Percentiles rank a stretch among this genome's conserved stretches.
phyloP scores from a whole-genome alignment of 2,113 vertebrate genomes.

The Climacteris rufus region DNA sequence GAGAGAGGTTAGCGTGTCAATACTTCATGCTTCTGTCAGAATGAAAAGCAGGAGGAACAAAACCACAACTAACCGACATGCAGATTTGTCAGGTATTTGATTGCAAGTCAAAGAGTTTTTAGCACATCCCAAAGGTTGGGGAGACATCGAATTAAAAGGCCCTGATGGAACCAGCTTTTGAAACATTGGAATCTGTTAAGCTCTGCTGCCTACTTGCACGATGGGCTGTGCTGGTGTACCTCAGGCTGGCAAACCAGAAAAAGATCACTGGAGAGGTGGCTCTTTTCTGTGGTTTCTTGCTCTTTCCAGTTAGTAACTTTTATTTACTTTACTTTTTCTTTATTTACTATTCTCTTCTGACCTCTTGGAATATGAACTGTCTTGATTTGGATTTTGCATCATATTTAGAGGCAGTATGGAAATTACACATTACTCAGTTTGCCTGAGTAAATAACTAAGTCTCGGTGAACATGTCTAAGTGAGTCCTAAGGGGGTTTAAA shows the following conservation, averaged over 20 bases:
- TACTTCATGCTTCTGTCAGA: neutral
- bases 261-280: neutral
- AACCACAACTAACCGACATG: neutral
- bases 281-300: neutral
- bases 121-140: neutral
- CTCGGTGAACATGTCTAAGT: neutral
- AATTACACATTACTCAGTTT: neutral
- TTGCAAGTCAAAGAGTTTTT: neutral
- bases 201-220: neutral
- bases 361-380: neutral
- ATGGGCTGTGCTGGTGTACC: accelerated
- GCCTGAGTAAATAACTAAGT: neutral
- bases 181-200: neutral
- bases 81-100: neutral
- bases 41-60: neutral
- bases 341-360: neutral
- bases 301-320: neutral
- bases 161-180: neutral
- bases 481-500: neutral
- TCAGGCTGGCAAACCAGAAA: neutral
- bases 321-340: neutral
- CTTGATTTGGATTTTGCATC: neutral
- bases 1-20: neutral
- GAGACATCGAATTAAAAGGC: neutral
- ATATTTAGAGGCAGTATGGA: neutral